Conservation (phyloP, 2,797 vertebrate genomes). For the Myotis planiceps region DNA sequence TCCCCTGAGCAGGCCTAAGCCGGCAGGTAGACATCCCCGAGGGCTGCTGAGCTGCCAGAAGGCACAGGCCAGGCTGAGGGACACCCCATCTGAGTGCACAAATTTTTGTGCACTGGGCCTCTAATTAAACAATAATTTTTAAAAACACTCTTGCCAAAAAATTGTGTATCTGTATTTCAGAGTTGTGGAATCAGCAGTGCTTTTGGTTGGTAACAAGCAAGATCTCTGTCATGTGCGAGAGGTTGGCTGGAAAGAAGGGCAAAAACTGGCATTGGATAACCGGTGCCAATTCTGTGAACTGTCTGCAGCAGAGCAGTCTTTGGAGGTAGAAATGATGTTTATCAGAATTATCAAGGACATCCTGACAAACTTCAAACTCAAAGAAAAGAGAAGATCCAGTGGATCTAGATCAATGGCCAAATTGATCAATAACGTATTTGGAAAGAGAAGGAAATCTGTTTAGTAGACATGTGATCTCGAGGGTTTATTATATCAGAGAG, state of each 20-base stretch:
- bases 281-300: slow-evolving; percentile 92
- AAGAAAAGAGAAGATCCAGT: slow-evolving; percentile 90
- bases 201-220: slow-evolving; percentile 94
- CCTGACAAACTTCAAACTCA: slow-evolving; percentile 85
- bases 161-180: slow-evolving; percentile 80
- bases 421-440: slow-evolving; percentile 93
- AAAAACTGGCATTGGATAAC: slow-evolving; percentile 88
- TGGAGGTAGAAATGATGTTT: slow-evolving; percentile 92
- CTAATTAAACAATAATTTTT: neutral
- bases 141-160: neutral
- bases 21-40: too few species aligned
- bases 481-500: neutral
- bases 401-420: slow-evolving; percentile 94
- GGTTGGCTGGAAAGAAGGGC: slow-evolving; percentile 91
- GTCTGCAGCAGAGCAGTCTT: slow-evolving; percentile 92
- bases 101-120: too few species aligned
- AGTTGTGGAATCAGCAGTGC: slow-evolving; percentile 85
- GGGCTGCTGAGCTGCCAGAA: too few species aligned
- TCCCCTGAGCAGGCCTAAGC: too few species aligned
- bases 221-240: slow-evolving; percentile 93
- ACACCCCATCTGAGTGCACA: too few species aligned
- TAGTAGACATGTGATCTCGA: slow-evolving; percentile 71
- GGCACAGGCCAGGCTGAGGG: too few species aligned
- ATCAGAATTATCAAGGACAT: slow-evolving; percentile 88
- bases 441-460: slow-evolving; percentile 93